Percentiles rank a stretch among this genome's conserved stretches.
Evolutionary conservation across 2,888 invertebrate genomes (phyloP).

Genomic region (Tenthredo notha): DNA sequence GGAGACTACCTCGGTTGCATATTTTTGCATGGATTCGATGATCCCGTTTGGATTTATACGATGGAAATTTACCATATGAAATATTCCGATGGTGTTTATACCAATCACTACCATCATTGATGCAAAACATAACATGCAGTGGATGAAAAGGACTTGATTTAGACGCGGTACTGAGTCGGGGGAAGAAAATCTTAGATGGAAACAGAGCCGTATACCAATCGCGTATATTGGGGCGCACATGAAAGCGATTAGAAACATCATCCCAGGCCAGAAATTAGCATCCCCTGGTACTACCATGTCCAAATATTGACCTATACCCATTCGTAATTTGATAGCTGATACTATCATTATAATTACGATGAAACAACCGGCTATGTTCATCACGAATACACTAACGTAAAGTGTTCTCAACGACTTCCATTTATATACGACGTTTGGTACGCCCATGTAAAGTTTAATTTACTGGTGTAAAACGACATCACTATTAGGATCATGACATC

Average conservation of each 20-base stretch:
- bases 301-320: conserved; percentile 59
- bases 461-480: conserved; percentile 39
- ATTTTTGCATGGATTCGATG: conserved; percentile 81
- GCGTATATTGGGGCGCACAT: conserved; percentile 61
- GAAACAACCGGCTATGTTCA: conserved; percentile 59
- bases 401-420: conserved; percentile 61
- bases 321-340: conserved; percentile 56
- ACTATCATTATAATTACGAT: conserved; percentile 54
- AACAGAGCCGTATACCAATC: conserved; percentile 55
- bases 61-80: conserved; percentile 56
- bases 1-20: conserved; percentile 80
- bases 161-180: conserved; percentile 46
- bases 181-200: conserved; percentile 38
- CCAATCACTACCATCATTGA: conserved; percentile 60
- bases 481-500: conserved; percentile 39
- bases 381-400: conserved; percentile 56
- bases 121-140: conserved; percentile 60
- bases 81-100: conserved; percentile 57
- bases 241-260: conserved; percentile 57
- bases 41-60: conserved; percentile 78
- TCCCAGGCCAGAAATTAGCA: conserved; percentile 61
- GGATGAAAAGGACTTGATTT: conserved; percentile 60
- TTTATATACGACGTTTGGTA: conserved; percentile 60
- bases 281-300: conserved; percentile 61
- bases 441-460: conserved; percentile 59